Percentiles rank a stretch among this genome's conserved stretches.
Conservation (phyloP, 2,888 invertebrate genomes). For the Drosophila algonquin region DNA sequence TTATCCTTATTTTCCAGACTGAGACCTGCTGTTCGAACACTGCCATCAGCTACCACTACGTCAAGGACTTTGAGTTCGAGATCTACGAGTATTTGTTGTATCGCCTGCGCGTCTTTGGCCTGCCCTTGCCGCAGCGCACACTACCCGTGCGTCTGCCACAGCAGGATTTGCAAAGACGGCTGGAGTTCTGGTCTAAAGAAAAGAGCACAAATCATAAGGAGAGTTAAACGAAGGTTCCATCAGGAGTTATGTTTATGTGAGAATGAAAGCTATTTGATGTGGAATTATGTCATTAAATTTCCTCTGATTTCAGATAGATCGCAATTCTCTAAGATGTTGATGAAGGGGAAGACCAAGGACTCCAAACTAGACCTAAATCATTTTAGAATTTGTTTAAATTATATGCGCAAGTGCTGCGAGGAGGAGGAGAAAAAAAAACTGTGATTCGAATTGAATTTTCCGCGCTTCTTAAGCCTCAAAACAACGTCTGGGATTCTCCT, state of each 20-base stretch:
- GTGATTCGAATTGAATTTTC: conserved; percentile 3
- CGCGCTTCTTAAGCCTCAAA: not conserved
- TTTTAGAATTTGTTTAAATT: not conserved
- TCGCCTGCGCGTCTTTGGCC: conserved; percentile 91
- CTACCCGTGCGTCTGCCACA: conserved; percentile 13
- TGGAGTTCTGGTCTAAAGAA: conserved; percentile 24
- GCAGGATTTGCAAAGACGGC: conserved; percentile 13
- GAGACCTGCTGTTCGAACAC: conserved; percentile 95
- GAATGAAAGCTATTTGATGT: not conserved
- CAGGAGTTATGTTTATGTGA: not conserved
- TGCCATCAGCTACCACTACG: conserved; percentile 97
- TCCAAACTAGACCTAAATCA: not conserved
- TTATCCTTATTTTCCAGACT: conserved; percentile 45
- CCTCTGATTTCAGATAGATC: not conserved
- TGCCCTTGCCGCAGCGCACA: conserved; percentile 26
- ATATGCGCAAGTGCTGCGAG: not conserved
- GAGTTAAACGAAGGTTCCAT: not conserved
- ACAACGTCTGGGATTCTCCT: not conserved
- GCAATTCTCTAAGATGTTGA: not conserved
- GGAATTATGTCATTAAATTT: not conserved
- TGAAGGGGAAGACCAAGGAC: not conserved
- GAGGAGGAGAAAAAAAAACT: not conserved
- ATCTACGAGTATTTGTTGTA: conserved; percentile 97
- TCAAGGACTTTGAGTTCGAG: conserved; percentile 95
- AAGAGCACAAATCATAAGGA: conserved; percentile 16